Conservation (phyloP, 2,888 invertebrate species). For the Ornithoptera alexandrae region DNA sequence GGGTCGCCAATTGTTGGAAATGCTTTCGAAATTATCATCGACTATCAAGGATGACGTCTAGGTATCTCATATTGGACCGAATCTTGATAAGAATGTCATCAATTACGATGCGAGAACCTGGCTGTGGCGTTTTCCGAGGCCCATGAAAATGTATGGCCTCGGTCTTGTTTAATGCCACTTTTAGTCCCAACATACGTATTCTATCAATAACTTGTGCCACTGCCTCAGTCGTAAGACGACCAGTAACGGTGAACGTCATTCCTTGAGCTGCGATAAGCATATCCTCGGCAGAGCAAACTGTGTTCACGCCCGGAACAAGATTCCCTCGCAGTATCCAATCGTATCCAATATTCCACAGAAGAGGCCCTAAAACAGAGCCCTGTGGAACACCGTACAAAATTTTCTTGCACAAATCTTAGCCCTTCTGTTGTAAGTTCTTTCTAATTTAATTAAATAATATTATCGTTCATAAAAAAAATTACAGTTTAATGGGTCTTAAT, state of each 20-base stretch:
- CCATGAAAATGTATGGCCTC: neutral
- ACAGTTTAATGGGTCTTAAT: too few relatives aligned
- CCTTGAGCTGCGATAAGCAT: neutral
- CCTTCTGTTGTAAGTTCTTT: too few relatives aligned
- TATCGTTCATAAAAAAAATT: too few relatives aligned
- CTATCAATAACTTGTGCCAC: neutral
- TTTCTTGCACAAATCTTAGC: too few relatives aligned
- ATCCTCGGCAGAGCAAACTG: neutral
- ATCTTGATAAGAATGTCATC: too few relatives aligned
- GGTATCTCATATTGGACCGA: too few relatives aligned
- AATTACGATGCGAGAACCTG: too few relatives aligned
- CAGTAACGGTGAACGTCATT: neutral
- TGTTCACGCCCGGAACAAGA: neutral
- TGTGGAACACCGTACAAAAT: too few relatives aligned
- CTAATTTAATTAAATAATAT: too few relatives aligned
- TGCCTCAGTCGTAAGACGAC: neutral
- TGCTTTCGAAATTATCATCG: too few relatives aligned
- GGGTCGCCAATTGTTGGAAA: too few relatives aligned
- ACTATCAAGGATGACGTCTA: too few relatives aligned
- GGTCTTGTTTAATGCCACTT: neutral
- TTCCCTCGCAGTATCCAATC: neutral
- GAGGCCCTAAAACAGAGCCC: neutral
- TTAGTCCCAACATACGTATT: neutral
- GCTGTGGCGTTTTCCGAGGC: neutral
- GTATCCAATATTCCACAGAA: conserved; percentile 4